phyloP scores from a whole-genome alignment of 2,113 vertebrate genomes.

The Ariopsis seemanni region DNA sequence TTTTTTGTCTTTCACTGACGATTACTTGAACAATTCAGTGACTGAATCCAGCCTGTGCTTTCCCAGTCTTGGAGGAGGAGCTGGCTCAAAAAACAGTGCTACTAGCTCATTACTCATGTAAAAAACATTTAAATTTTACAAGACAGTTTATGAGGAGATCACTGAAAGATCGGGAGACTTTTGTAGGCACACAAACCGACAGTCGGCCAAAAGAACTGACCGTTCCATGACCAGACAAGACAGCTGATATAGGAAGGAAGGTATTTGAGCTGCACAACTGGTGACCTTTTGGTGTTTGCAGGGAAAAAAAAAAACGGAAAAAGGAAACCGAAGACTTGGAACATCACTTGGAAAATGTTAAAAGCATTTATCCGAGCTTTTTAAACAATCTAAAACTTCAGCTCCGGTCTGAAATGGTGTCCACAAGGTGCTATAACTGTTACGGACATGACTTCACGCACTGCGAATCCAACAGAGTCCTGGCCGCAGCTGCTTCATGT shows the following conservation, averaged over 20 bases:
- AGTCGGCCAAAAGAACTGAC: constrained; percentile 34
- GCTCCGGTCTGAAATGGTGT: constrained; percentile 56
- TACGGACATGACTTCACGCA: constrained; percentile 74
- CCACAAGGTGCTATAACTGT: constrained; percentile 69
- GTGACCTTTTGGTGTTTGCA: constrained; percentile 65
- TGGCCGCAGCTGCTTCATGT: constrained; percentile 72
- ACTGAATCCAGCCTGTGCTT: constrained; percentile 19
- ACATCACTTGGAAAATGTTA: constrained; percentile 66
- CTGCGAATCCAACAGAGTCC: constrained; percentile 75
- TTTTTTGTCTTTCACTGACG: neutral
- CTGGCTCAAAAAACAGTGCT: constrained; percentile 25
- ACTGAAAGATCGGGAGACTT: neutral
- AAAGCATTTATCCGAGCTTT: constrained; percentile 60
- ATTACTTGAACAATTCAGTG: constrained; percentile 5
- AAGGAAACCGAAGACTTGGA: constrained; percentile 56
- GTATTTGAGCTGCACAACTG: constrained; percentile 51
- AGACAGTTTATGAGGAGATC: constrained; percentile 27
- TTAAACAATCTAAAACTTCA: constrained; percentile 50
- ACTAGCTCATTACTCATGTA: constrained; percentile 1
- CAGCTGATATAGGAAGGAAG: constrained; percentile 46
- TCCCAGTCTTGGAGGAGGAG: constrained; percentile 22
- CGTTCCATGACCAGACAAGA: constrained; percentile 22
- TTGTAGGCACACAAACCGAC: neutral
- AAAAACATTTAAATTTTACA: constrained; percentile 38
- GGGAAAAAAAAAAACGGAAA: constrained; percentile 60